Evolutionary conservation across 1,140 invertebrate species (phyloP).

Genomic region (Caenorhabditis latens): DNA sequence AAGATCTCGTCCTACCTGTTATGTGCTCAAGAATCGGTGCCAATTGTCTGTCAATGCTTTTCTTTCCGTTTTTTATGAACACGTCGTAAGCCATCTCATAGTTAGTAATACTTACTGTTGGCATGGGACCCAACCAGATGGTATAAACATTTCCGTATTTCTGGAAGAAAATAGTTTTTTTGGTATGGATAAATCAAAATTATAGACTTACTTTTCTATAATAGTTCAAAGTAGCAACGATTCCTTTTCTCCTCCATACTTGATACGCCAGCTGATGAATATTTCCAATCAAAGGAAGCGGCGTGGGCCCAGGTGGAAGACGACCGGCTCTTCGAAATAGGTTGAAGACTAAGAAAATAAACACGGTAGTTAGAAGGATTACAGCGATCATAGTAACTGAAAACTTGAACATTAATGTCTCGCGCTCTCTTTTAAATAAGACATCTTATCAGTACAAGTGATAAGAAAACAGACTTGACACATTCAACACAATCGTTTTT

Average conservation of each 20-base stretch:
- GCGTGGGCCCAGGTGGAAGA: neutral
- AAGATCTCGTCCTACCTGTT: neutral
- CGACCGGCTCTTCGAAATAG: neutral
- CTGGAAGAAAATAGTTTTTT: neutral
- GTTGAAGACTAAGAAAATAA: too few species aligned
- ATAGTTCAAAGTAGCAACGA: neutral
- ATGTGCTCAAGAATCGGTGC: neutral
- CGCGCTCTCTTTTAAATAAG: neutral
- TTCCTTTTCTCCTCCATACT: neutral
- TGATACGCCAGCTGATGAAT: slow-evolving; percentile 24
- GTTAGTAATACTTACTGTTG: slow-evolving; percentile 46
- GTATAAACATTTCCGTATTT: slow-evolving; percentile 61
- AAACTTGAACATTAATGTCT: too few species aligned
- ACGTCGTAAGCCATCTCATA: slow-evolving; percentile 55
- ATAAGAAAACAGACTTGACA: too few species aligned
- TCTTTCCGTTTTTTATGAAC: slow-evolving; percentile 56
- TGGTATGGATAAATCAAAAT: neutral
- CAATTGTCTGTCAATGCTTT: slow-evolving; percentile 22
- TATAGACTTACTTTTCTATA: neutral
- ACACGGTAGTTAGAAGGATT: too few species aligned
- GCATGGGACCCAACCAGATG: slow-evolving; percentile 60
- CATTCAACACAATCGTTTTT: too few species aligned
- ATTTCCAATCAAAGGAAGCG: slow-evolving; percentile 54
- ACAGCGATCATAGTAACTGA: neutral
- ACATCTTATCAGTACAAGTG: neutral